Conservation (phyloP, 2,113 vertebrate genomes). For the Lampris incognitus region DNA sequence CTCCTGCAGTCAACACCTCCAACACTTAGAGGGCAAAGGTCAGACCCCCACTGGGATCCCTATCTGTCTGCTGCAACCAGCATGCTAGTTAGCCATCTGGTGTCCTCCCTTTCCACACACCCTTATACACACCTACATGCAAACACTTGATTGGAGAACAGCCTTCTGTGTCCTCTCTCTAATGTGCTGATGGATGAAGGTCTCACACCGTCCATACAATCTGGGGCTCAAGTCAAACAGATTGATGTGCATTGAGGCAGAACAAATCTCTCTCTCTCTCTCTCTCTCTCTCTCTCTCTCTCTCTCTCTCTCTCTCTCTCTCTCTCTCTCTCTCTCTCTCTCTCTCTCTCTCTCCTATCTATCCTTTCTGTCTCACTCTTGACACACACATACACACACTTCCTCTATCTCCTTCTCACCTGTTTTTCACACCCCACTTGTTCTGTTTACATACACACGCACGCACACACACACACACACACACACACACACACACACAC, state of each 20-base stretch:
- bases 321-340: neutral
- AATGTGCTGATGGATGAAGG: conserved; percentile 60
- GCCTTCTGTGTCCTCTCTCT: conserved; percentile 60
- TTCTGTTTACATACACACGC: conserved; percentile 13
- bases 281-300: too few relatives aligned
- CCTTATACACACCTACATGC: neutral
- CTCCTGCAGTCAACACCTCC: neutral
- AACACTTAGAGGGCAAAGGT: conserved; percentile 7
- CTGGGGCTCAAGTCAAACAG: conserved; percentile 56
- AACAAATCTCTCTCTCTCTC: conserved; percentile 2
- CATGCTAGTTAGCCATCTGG: neutral
- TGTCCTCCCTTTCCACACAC: neutral
- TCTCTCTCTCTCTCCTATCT: neutral
- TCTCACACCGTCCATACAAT: conserved; percentile 60
- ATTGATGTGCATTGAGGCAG: conserved; percentile 53
- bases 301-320: conserved; percentile 3
- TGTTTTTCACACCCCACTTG: conserved; percentile 10
- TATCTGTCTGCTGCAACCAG: neutral
- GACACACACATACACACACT: neutral
- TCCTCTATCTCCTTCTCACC: neutral
- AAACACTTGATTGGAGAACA: conserved; percentile 49
- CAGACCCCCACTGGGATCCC: neutral
- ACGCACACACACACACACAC: conserved; percentile 4
- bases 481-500: neutral
- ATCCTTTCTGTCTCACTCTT: too few relatives aligned